phyloP scores from a whole-genome alignment of 2,797 vertebrate genomes.

The Champsocephalus gunnari region DNA sequence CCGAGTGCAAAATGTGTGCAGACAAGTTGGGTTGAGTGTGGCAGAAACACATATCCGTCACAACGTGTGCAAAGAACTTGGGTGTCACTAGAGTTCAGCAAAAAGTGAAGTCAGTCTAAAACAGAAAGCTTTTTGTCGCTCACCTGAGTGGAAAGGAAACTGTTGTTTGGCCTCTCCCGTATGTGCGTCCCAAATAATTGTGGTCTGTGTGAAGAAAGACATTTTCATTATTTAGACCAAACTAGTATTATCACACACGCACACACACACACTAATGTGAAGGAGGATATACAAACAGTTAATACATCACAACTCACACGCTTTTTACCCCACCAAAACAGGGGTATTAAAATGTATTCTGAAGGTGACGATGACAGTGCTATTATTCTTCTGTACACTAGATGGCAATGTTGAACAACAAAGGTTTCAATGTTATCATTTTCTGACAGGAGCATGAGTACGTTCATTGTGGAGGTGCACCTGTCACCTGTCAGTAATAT shows the following conservation, averaged over 20 bases:
- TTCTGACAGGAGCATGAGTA: not conserved
- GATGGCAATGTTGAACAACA: slow-evolving; percentile 57
- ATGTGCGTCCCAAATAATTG: slow-evolving; percentile 99
- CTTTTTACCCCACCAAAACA: slow-evolving; percentile 1
- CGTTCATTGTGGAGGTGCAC: not conserved
- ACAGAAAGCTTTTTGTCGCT: slow-evolving; percentile 58
- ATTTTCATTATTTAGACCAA: slow-evolving; percentile 11
- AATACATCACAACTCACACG: not conserved
- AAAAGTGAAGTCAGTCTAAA: slow-evolving; percentile 12
- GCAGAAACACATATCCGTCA: not conserved
- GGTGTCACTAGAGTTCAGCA: not conserved
- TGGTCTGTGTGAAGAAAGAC: slow-evolving; percentile 86
- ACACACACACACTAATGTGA: not conserved
- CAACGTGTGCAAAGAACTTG: not conserved
- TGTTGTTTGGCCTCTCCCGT: slow-evolving; percentile 99
- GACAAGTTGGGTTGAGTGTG: not conserved
- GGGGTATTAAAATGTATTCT: not conserved
- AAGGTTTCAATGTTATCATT: not conserved
- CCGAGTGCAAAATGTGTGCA: not conserved
- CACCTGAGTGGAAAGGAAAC: slow-evolving; percentile 99
- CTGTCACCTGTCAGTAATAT: not conserved
- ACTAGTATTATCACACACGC: not conserved
- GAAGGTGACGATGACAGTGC: not conserved
- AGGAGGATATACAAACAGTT: not conserved
- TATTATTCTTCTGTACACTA: slow-evolving; percentile 39